A percentile compares a stretch with the other conserved stretches of the same genome.
Conservation (phyloP, 2,888 invertebrate genomes). For the Julus scanicus region DNA sequence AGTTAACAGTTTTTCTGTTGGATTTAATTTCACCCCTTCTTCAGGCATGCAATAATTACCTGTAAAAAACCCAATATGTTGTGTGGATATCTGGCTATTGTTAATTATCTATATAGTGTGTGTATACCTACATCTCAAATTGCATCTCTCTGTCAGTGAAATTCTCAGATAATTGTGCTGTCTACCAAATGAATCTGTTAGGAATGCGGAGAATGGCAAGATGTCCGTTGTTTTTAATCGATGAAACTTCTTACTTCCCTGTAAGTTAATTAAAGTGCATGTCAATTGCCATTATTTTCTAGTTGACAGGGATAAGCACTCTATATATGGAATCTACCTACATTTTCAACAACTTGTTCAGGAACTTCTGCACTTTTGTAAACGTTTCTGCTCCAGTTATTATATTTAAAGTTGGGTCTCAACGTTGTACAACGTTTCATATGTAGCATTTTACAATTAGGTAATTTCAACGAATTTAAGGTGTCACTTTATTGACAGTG, state of each 20-base stretch:
- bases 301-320: not conserved
- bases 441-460: not conserved
- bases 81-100: not conserved
- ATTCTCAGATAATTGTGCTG: conserved; percentile 93
- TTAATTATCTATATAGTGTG: conserved; percentile 41
- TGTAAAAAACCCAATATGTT: conserved; percentile 68
- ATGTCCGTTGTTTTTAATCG: conserved; percentile 15
- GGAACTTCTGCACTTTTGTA: not conserved
- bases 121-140: conserved; percentile 88
- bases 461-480: not conserved
- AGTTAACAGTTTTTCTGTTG: conserved; percentile 78
- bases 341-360: not conserved
- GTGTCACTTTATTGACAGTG: no score
- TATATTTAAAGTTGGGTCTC: not conserved
- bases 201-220: conserved; percentile 64
- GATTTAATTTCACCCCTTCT: conserved; percentile 87
- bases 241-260: not conserved
- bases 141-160: conserved; percentile 95
- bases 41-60: conserved; percentile 99
- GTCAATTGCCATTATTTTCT: not conserved
- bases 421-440: not conserved
- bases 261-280: not conserved
- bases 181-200: conserved; percentile 87
- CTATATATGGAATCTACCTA: not conserved
- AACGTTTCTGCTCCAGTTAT: not conserved